phyloP scores from a whole-genome alignment of 2,888 invertebrate species.

The Eupithecia tripunctaria region DNA sequence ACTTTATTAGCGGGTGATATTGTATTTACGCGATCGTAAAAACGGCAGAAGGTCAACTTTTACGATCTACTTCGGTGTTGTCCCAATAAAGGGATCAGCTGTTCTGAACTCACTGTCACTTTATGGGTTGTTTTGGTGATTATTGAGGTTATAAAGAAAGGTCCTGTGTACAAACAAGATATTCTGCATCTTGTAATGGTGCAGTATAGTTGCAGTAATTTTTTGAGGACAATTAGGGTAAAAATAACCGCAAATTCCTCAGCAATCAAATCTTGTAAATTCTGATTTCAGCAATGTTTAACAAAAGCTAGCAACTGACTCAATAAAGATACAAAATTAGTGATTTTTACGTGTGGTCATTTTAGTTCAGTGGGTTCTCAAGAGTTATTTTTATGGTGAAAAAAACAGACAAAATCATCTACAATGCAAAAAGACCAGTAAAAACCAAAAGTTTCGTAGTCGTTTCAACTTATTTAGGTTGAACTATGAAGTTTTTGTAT shows the following conservation, averaged over 20 bases:
- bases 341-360: background rate
- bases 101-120: constrained; percentile 16
- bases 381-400: background rate
- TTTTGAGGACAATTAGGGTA: background rate
- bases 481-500: background rate
- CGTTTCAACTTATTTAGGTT: background rate
- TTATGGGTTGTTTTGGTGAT: constrained; percentile 12
- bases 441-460: background rate
- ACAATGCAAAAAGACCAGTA: background rate
- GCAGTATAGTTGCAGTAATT: background rate
- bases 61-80: constrained; percentile 27
- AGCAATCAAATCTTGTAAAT: background rate
- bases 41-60: constrained; percentile 33
- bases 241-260: background rate
- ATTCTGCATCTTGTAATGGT: background rate
- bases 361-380: background rate
- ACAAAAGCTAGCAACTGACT: background rate
- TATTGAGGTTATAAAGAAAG: background rate
- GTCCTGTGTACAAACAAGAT: constrained; percentile 1
- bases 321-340: background rate
- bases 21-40: constrained; percentile 31
- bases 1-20: constrained; percentile 15
- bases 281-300: background rate
- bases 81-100: constrained; percentile 12
- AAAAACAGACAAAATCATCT: background rate